Evolutionary conservation across 1,140 invertebrate genomes (phyloP), one percentile per base, ranked within the genome.

Genomic region (Caenorhabditis remanei): DNA sequence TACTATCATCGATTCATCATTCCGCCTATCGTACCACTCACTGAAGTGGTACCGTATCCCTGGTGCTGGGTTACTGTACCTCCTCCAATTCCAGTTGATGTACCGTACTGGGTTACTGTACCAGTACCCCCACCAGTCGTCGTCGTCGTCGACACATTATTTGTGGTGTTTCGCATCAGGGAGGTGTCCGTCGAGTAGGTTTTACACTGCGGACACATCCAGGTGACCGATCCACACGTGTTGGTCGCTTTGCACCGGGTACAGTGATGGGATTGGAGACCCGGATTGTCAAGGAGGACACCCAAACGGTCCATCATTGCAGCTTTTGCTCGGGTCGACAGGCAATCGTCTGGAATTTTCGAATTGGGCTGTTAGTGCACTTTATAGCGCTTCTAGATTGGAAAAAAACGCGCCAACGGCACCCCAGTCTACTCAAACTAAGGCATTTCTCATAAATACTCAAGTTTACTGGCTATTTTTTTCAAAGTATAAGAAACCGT

Each of bases 181-280:
- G 14, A 61, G 4, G 46, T 84, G n/a, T 90, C 90, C 21, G 87
- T 87, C 46, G 90, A 92, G 83, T 93, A 91, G 13, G 90, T 93
- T 83, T 93, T 93, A 83, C 91, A 92, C 55, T 90, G 87, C 0
- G 91, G 91, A 83, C 91, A 92, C 85, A 89, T 88, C 91, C 91
- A 92, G 0, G 86, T 86, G 3, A 93, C 88, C 55, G 92, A 89
- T n/a, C 61, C 53, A 71, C 91, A 92, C 2, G 85, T 61, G 13
- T 90, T 90, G 13, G 85, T 84, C 6, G 88, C 58, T 84, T 93
- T 93, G 75, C 92, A 92, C 67, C 91, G 90, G 43, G 83, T 24
- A 55, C 89, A 90, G 46, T 87, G 85, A 53, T 90, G 89, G 14
- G 85, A 61, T 71, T 88, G 89, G 41, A 90, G 75, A 16, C 91